Conservation (phyloP, 1,140 invertebrate genomes). For the Dendroctonus ponderosae region DNA sequence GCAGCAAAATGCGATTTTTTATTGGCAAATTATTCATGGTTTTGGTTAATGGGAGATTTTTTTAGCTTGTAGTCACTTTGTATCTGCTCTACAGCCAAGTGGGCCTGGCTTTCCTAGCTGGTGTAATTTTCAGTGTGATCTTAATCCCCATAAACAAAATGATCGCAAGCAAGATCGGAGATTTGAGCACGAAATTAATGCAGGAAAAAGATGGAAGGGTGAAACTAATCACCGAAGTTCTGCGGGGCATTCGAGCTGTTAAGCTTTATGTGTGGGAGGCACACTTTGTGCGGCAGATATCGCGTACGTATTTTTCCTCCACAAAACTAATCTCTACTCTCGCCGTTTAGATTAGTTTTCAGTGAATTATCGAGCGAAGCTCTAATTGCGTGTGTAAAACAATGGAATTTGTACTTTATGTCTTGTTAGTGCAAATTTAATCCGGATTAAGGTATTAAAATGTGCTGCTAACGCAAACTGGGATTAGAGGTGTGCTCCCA, state of each 20-base stretch:
- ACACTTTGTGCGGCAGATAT: slow-evolving; percentile 66
- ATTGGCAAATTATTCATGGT: too few species aligned
- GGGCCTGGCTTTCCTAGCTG: slow-evolving; percentile 87
- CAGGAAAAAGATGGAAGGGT: slow-evolving; percentile 86
- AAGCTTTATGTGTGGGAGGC: slow-evolving; percentile 95
- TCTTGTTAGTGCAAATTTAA: slow-evolving; percentile 6
- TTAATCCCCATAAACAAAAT: slow-evolving; percentile 93
- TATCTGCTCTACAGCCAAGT: slow-evolving; percentile 85
- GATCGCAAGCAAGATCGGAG: slow-evolving; percentile 87
- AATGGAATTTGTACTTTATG: neutral
- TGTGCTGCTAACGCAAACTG: neutral
- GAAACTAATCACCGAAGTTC: slow-evolving; percentile 82
- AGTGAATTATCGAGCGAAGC: too few species aligned
- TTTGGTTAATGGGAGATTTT: slow-evolving; percentile 34
- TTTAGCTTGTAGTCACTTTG: slow-evolving; percentile 75
- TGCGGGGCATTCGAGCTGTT: slow-evolving; percentile 83
- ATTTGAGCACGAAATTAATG: slow-evolving; percentile 88
- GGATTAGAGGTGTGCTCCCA: slow-evolving; percentile 4
- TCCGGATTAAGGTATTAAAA: slow-evolving; percentile 14
- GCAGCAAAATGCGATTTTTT: too few species aligned
- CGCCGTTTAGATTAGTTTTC: too few species aligned
- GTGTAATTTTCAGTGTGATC: slow-evolving; percentile 80
- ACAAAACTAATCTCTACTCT: too few species aligned
- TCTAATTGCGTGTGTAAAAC: too few species aligned
- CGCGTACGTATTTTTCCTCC: slow-evolving; percentile 47